phyloP scores from a whole-genome alignment of 1,140 invertebrate species.

The Brachionus manjavacas region DNA sequence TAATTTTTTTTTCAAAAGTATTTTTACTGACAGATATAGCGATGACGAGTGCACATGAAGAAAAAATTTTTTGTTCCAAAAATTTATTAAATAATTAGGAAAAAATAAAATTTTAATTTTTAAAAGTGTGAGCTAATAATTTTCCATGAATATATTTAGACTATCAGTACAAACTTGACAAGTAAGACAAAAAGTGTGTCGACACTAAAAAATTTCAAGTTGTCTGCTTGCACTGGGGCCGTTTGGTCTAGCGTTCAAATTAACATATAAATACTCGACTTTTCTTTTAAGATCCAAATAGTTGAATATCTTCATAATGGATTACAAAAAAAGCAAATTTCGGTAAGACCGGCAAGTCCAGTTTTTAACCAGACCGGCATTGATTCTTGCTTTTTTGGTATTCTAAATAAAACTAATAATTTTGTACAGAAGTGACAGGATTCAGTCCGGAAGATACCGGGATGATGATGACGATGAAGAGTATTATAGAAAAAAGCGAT shows the following conservation, averaged over 20 bases:
- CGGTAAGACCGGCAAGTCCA: conserved; percentile 9
- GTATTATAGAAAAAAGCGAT: background rate
- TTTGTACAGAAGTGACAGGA: conserved; percentile 29
- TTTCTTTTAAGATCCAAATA: background rate
- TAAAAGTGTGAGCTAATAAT: background rate
- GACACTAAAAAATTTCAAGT: background rate
- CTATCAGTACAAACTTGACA: background rate
- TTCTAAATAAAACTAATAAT: conserved; percentile 31
- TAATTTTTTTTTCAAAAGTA: no score
- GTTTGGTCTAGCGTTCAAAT: background rate
- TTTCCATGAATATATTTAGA: background rate
- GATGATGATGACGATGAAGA: conserved; percentile 17
- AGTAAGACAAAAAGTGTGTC: background rate
- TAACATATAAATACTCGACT: conserved; percentile 3
- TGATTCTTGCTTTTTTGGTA: background rate
- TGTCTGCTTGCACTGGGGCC: background rate
- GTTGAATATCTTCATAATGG: background rate
- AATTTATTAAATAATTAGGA: background rate
- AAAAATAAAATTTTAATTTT: background rate
- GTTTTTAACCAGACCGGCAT: background rate
- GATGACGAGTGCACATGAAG: background rate
- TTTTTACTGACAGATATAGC: background rate
- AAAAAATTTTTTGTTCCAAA: background rate
- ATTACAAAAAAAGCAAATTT: conserved; percentile 36
- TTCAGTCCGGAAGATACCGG: background rate